Evolutionary conservation across 2,113 vertebrate genomes (phyloP), one percentile per base, ranked within the genome.

Genomic region (Uria aalge): DNA sequence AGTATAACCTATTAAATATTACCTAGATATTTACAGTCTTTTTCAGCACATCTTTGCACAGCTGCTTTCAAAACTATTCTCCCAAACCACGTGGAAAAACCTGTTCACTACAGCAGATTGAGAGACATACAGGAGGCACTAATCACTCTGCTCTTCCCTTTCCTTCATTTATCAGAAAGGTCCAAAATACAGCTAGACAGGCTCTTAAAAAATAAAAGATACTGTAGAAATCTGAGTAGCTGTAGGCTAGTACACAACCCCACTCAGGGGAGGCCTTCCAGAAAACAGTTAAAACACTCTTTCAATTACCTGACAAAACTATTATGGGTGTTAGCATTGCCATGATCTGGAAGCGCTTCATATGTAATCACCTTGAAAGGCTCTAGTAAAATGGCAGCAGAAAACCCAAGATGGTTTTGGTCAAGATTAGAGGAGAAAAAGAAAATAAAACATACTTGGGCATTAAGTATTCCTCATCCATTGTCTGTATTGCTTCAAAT

Each of bases 61-160:
- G 43, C 14, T 85, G 27, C 43, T 76, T 92, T 76, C 56, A 73
- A 79, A 85, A 68, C 13, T 68, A 17, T 23, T n/a, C 36, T 75
- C 82, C 71, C n/a, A 79, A 90, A 60, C 6, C 4, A 90, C 0
- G 0, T 9, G 1, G 9, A 62, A 55, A 64, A 73, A 68, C 18
- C 26, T 60, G 5, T 24, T 81, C 20, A 43, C 55, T 55, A 26
- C 13, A 27, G 47, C 32, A 75, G n/a, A 84, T 11, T 50, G 18
- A 67, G 17, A 71, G 32, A 72, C 9, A 40, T 6, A 30, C 6
- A 92, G 20, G 9, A 90, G 34, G 9, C 17, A 74, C 30, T 7
- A 52, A 4, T 75, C 47, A 57, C 30, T 43, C 45, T 72, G 56
- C 12, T 59, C 36, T 63, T 66, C 27, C 16, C n/a, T 63, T 72